Conservation (phyloP, 2,888 invertebrate species). For the Pediacus dermestoides region DNA sequence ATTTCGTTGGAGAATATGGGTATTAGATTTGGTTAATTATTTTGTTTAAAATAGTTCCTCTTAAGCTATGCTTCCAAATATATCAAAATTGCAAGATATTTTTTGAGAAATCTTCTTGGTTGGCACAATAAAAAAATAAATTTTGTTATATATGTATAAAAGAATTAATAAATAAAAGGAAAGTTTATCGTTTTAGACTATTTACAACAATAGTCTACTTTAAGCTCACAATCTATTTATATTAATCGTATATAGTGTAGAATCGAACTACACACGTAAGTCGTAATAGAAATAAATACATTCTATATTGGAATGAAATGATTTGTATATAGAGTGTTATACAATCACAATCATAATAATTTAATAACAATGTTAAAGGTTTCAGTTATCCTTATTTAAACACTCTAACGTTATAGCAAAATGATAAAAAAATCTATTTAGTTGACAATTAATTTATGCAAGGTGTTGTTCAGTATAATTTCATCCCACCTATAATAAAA, state of each 20-base stretch:
- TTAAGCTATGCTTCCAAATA: too few relatives aligned
- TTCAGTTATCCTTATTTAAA: too few relatives aligned
- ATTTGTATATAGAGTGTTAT: too few relatives aligned
- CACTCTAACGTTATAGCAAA: not conserved
- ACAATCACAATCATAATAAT: too few relatives aligned
- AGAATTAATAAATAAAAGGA: conserved; percentile 26
- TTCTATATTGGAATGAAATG: conserved; percentile 4
- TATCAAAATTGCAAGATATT: too few relatives aligned
- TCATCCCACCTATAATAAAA: not conserved
- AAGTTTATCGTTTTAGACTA: conserved; percentile 31
- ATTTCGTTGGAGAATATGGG: too few relatives aligned
- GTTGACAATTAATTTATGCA: conserved; percentile 22
- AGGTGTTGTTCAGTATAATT: conserved; percentile 7
- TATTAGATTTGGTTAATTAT: too few relatives aligned
- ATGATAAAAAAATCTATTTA: conserved; percentile 4
- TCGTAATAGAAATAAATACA: not conserved
- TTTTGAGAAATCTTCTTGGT: too few relatives aligned
- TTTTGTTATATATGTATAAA: conserved; percentile 23
- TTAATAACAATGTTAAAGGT: too few relatives aligned
- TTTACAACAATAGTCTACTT: conserved; percentile 42
- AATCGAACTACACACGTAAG: not conserved
- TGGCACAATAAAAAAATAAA: conserved; percentile 34
- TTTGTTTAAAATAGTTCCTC: too few relatives aligned
- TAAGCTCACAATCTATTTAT: conserved; percentile 10
- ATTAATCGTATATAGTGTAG: not conserved